Evolutionary conservation across 64 coral and sea anemone species (phyloP), one percentile per base, ranked within the genome.

Genomic region (Anthopleura sola): DNA sequence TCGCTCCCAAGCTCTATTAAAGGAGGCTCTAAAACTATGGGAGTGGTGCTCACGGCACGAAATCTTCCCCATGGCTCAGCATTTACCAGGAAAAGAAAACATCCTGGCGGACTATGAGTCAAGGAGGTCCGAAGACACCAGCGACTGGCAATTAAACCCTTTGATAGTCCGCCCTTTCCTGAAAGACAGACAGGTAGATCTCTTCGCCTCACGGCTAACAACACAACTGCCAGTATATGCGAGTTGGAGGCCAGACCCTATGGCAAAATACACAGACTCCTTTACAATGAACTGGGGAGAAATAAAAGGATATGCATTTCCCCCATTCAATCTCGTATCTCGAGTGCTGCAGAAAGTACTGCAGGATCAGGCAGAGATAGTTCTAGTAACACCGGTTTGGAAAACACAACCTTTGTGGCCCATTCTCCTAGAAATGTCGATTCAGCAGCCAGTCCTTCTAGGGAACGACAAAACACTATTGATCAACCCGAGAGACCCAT

Each of bases 161-260:
- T 19, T 24, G 48, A 75, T 56, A 15, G 68, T 76, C 23, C 26
- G 24, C 46, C 69, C 47, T 5, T 46, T 29, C 69, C 85, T 31
- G 34, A 75, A 21, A 75, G 34, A 29, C 34, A 33, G 69, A 29
- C 69, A 36, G n/a, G 34, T 23, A 32, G 51, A 87, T 75, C 86
- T 79, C n/a, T n/a, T n/a, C n/a, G n/a, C n/a, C n/a, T n/a, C n/a
- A n/a, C n/a, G n/a, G n/a, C n/a, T n/a, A n/a, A n/a, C n/a, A n/a
- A n/a, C n/a, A n/a, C n/a, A n/a, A n/a, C n/a, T n/a, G n/a, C n/a
- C n/a, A n/a, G n/a, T n/a, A n/a, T 90, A 90, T 64, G 34, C 57
- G 64, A 90, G 88, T 77, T 90, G 88, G 88, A 90, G 68, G 46
- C 88, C 81, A 75, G 64, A 87, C 74, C 85, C 85, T 26, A 38